Percentiles rank a stretch among this genome's conserved stretches.
Evolutionary conservation across 2,113 vertebrate species (phyloP).

Genomic region (Apistogramma diplotaenia): DNA sequence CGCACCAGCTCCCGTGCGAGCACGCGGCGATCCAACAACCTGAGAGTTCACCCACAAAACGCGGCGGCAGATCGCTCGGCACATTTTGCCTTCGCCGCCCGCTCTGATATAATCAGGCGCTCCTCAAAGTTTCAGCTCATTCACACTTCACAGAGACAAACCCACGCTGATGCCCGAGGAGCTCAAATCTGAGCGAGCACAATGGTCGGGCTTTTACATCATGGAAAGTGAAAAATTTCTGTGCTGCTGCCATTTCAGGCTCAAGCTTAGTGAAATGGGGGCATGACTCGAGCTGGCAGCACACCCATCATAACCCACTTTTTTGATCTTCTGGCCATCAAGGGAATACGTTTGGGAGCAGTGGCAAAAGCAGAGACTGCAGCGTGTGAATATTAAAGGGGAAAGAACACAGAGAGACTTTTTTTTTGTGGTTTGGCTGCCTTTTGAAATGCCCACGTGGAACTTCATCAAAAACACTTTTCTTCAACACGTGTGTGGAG

Average conservation of each 20-base stretch:
- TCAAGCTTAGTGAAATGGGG: conserved; percentile 36
- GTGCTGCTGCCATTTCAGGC: conserved; percentile 20
- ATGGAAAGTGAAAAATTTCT: conserved; percentile 6
- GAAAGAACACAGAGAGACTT: neutral
- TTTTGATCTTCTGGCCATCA: conserved; percentile 40
- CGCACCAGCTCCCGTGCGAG: conserved; percentile 37
- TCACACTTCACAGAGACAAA: neutral
- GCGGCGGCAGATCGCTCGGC: neutral
- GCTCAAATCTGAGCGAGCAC: neutral
- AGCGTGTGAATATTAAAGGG: neutral
- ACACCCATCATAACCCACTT: conserved; percentile 42
- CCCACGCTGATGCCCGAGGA: neutral
- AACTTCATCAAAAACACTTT: neutral
- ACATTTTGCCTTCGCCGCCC: neutral
- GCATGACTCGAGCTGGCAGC: conserved; percentile 19
- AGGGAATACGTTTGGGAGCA: neutral
- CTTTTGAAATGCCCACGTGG: neutral
- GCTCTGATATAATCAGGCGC: neutral
- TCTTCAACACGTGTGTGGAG: neutral
- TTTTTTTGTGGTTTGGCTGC: neutral
- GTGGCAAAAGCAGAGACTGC: neutral
- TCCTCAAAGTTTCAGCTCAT: neutral
- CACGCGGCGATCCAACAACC: conserved; percentile 20
- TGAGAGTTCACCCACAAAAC: neutral
- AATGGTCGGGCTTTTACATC: neutral